Conservation (phyloP, 1,140 invertebrate species). For the Lepidurus arcticus region DNA sequence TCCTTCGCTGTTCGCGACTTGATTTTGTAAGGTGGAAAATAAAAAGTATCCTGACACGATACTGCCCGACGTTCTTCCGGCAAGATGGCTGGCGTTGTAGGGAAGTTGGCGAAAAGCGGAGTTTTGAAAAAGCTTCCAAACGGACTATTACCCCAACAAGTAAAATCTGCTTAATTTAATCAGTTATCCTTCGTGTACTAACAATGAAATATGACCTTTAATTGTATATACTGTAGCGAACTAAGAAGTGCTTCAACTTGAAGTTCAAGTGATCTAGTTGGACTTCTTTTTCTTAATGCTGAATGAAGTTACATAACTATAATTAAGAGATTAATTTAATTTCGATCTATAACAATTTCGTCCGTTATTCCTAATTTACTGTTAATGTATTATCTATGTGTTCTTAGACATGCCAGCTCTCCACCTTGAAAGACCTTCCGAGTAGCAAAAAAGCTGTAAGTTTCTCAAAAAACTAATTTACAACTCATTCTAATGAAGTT, state of each 20-base stretch:
- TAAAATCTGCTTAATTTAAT: neutral
- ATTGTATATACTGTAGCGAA: too few relatives aligned
- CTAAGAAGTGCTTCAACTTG: too few relatives aligned
- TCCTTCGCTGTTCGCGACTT: neutral
- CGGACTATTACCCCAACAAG: conserved; percentile 25
- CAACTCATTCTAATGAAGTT: neutral
- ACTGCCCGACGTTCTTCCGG: conserved; percentile 24
- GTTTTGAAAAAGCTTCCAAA: conserved; percentile 26
- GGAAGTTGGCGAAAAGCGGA: conserved; percentile 32
- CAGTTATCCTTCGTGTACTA: too few relatives aligned
- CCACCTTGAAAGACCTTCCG: conserved; percentile 31
- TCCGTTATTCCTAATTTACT: too few relatives aligned
- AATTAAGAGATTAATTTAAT: too few relatives aligned
- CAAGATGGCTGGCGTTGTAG: conserved; percentile 35
- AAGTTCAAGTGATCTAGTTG: too few relatives aligned
- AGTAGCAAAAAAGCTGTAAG: conserved; percentile 33
- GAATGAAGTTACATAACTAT: too few relatives aligned
- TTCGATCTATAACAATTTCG: too few relatives aligned
- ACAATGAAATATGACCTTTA: too few relatives aligned
- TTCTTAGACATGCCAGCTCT: conserved; percentile 31
- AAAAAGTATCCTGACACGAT: neutral
- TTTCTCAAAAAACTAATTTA: neutral
- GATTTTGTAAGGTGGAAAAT: neutral
- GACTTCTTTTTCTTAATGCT: too few relatives aligned
- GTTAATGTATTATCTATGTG: neutral